These are phyloP conservation scores for Sesia bembeciformis DNA, from an alignment of 2,888 invertebrate species.

Conservation along the genomic window DNA sequence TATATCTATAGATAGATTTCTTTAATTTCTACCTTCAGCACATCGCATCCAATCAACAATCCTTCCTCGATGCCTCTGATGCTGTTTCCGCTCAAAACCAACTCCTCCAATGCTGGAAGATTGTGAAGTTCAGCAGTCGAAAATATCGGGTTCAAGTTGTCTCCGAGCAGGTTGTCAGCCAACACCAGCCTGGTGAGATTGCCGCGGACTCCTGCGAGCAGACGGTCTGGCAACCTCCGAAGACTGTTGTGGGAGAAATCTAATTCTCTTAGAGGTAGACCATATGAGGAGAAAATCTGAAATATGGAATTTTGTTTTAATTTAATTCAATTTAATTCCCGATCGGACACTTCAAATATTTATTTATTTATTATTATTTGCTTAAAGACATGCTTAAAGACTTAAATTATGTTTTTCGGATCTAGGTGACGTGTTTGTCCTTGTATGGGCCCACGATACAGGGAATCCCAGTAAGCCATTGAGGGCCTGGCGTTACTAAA, in stretches of 20 bases:
- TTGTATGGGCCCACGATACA: no score
- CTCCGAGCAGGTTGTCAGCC: constrained; percentile 89
- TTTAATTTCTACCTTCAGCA: constrained; percentile 74
- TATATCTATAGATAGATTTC: no score
- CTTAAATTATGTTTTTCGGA: no score
- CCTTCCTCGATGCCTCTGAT: constrained; percentile 90
- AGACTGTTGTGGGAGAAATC: constrained; percentile 90
- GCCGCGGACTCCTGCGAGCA: constrained; percentile 78
- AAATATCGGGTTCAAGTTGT: constrained; percentile 92
- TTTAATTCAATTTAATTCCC: no score
- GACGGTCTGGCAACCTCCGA: constrained; percentile 83
- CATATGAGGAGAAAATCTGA: constrained; percentile 80
- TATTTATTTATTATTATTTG: no score
- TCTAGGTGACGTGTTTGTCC: no score
- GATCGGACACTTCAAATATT: no score
- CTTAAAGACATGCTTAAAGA: no score
- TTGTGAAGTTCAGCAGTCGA: constrained; percentile 89
- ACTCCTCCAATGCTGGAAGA: constrained; percentile 78
- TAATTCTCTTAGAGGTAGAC: constrained; percentile 81
- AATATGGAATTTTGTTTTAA: constrained; percentile 13
- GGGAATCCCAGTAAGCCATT: no score
- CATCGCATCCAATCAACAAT: constrained; percentile 86
- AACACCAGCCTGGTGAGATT: constrained; percentile 82
- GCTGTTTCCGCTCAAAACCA: constrained; percentile 87
- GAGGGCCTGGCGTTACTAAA: no score